Base-by-base conservation (phyloP, 2,888 invertebrate species). In the Palloptera scutellata region DNA sequence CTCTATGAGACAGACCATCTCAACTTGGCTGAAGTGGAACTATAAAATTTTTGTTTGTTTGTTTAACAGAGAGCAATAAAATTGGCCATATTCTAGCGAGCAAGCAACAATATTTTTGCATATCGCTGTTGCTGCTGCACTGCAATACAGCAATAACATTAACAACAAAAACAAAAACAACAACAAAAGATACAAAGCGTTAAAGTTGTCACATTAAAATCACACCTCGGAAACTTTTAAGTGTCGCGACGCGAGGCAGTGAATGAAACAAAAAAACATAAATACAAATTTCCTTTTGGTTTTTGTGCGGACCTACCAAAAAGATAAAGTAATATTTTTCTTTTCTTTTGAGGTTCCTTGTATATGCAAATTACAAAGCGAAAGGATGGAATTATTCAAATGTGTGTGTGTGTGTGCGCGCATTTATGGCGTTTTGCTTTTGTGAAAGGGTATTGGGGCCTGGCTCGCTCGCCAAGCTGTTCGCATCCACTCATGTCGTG, bases 191-290 rank as follows among this genome's bases (percentile, higher is more conserved):
- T 13, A 20, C 19, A n/a, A 12, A 48, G 65, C 45, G 53, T 58
- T 43, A 64, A 65, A 62, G 58, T 68, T 58, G 58, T 61, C 63
- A 57, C 48, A 63, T 53, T 45, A 64, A 66, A 61, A 63, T 70
- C 67, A 67, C 69, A 63, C 67, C 66, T 67, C 63, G 69, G 58
- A 62, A 61, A 30, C 53, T 42, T 61, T 53, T 42, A 42, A 45
- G 42, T 30, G 30, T 30, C 2, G 17, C 12, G 8, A 40, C 41
- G 9, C 41, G 4, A 1, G 43, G 10, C n/a, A 52, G 43, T 45
- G 43, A 20, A 59, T 1, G 4, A 45, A 17, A 13, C 19, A 48
- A 4, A 19, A 11, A 6, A 19, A 0, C 15, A 45, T n/a, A 12
- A 58, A 41, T n/a, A 45, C 19, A 11, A 19, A 48, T n/a, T 48